Conservation (phyloP, 1,140 invertebrate species). For the Drosophila triauraria region DNA sequence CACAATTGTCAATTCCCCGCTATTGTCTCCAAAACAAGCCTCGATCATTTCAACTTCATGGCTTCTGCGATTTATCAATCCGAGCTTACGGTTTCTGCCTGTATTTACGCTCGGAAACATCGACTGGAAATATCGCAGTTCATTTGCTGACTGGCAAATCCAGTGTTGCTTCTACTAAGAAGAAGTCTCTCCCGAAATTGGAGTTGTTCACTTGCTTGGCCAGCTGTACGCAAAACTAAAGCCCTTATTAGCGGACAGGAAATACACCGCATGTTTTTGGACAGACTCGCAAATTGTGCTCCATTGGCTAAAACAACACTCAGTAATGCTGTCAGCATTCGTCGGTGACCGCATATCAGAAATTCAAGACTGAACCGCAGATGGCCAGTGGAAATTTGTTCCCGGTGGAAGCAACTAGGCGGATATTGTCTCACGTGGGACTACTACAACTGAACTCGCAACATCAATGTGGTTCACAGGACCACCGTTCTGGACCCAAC, state of each 20-base stretch:
- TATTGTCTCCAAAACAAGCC: not conserved
- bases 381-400: not conserved
- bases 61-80: not conserved
- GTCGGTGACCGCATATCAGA: slow-evolving; percentile 4
- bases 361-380: slow-evolving; percentile 6
- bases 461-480: not conserved
- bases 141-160: not conserved
- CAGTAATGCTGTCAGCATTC: not conserved
- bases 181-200: too few species aligned
- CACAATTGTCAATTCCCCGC: not conserved
- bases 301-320: too few species aligned
- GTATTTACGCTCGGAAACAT: not conserved
- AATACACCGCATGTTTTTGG: too few species aligned
- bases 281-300: too few species aligned
- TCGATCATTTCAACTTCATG: not conserved
- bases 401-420: not conserved
- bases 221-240: too few species aligned
- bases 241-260: too few species aligned
- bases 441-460: too few species aligned
- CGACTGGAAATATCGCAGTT: not conserved
- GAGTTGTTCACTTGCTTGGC: too few species aligned
- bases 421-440: too few species aligned
- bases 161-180: too few species aligned
- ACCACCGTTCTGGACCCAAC: not conserved
- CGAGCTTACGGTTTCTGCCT: not conserved